phyloP scores from a whole-genome alignment of 2,888 invertebrate species.

The Tetropium fuscum region DNA sequence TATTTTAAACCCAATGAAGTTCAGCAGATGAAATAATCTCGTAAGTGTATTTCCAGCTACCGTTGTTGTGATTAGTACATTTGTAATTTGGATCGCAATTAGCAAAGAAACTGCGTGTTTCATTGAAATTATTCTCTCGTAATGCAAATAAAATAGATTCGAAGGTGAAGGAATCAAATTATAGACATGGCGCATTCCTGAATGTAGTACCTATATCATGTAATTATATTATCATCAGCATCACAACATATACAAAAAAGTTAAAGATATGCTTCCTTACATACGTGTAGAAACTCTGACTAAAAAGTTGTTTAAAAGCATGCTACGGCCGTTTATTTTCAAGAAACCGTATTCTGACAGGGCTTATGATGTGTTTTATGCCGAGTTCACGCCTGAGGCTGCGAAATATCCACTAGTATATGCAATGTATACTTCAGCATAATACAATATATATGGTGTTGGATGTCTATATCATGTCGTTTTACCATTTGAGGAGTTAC shows the following conservation, averaged over 20 bases:
- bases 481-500: too few relatives aligned
- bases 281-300: neutral
- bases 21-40: too few relatives aligned
- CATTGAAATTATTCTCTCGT: slow-evolving; percentile 29
- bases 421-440: too few relatives aligned
- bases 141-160: slow-evolving; percentile 44
- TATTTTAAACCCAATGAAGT: too few relatives aligned
- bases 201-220: slow-evolving; percentile 34
- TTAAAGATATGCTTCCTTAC: slow-evolving; percentile 18
- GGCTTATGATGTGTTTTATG: slow-evolving; percentile 6
- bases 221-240: slow-evolving; percentile 43
- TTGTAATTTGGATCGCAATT: slow-evolving; percentile 27
- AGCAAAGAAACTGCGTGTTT: slow-evolving; percentile 39
- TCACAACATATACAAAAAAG: slow-evolving; percentile 29
- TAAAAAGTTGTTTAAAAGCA: slow-evolving; percentile 15
- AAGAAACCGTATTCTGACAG: slow-evolving; percentile 10
- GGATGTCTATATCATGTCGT: too few relatives aligned
- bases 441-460: too few relatives aligned
- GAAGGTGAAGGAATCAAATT: slow-evolving; percentile 46
- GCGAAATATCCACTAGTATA: too few relatives aligned
- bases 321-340: slow-evolving; percentile 5
- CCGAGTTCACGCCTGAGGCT: slow-evolving; percentile 9
- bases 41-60: slow-evolving; percentile 27
- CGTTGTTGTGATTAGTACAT: slow-evolving; percentile 33
- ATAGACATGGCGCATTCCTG: slow-evolving; percentile 39